Percentiles rank a stretch among this genome's conserved stretches.
These are phyloP conservation scores for Aphelenchoides bicaudatus DNA, from an alignment of 2,888 invertebrate genomes.

Conservation along the genomic window DNA sequence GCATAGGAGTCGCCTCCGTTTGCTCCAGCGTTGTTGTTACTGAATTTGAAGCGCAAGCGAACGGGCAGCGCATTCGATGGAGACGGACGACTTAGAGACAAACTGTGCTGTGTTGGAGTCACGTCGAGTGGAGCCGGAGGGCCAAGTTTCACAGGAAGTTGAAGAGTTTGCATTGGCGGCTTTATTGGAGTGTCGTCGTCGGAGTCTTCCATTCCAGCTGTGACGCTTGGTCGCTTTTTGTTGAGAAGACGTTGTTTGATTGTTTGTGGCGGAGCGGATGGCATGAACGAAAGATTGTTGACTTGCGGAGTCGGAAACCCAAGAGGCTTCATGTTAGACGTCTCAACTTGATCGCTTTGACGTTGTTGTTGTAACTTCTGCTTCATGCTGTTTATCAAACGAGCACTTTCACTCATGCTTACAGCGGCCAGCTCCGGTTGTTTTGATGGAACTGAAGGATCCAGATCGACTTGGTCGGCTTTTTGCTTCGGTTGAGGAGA, in stretches of 20 bases:
- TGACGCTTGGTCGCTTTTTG: neutral
- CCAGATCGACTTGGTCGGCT: too few species aligned
- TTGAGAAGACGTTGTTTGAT: constrained; percentile 5
- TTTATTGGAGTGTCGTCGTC: too few species aligned
- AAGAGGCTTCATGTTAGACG: too few species aligned
- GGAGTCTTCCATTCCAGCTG: neutral
- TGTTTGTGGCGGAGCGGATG: too few species aligned
- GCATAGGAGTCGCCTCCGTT: neutral
- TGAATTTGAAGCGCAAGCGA: neutral
- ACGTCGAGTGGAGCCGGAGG: neutral
- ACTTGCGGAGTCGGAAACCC: neutral
- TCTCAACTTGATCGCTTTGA: too few species aligned
- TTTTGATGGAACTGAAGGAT: too few species aligned
- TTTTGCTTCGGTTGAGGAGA: too few species aligned
- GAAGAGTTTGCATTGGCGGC: too few species aligned
- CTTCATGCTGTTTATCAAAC: too few species aligned
- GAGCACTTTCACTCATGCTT: neutral
- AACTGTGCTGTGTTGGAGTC: too few species aligned
- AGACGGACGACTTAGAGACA: neutral
- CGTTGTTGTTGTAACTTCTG: too few species aligned
- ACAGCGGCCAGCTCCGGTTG: neutral
- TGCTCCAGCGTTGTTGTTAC: neutral
- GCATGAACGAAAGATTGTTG: neutral
- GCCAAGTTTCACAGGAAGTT: too few species aligned
- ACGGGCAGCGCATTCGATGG: neutral